These are phyloP conservation scores for Cactoblastis cactorum DNA, from an alignment of 2,888 invertebrate species.

Conservation along the genomic window DNA sequence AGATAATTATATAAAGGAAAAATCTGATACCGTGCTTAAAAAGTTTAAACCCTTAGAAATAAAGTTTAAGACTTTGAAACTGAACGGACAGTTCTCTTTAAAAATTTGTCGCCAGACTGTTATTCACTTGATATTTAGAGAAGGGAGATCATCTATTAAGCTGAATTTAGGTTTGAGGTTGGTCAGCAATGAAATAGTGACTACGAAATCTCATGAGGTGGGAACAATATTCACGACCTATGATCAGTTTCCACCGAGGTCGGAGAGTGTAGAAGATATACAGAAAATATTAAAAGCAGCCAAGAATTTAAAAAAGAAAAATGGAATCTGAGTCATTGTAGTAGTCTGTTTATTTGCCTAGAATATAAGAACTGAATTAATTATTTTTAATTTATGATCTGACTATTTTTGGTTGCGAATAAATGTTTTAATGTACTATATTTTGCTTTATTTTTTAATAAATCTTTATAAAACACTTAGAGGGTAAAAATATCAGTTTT, in stretches of 20 bases:
- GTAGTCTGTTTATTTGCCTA: too few species aligned
- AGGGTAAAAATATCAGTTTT: too few species aligned
- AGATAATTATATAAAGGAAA: conserved; percentile 38
- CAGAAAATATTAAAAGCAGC: conserved; percentile 24
- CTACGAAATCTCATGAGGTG: conserved; percentile 35
- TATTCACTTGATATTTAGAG: conserved; percentile 41
- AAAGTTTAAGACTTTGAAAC: conserved; percentile 41
- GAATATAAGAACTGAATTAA: too few species aligned
- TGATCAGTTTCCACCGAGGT: conserved; percentile 27
- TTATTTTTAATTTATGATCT: too few species aligned
- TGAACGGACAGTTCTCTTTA: conserved; percentile 50
- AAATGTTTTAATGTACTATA: too few species aligned
- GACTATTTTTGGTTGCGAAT: too few species aligned
- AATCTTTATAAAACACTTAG: too few species aligned
- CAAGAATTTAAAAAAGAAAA: conserved; percentile 18
- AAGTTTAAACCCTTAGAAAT: conserved; percentile 46
- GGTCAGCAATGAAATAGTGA: conserved; percentile 57
- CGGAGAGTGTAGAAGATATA: conserved; percentile 30
- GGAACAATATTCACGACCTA: conserved; percentile 37
- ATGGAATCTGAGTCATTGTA: too few species aligned
- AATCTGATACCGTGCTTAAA: conserved; percentile 30
- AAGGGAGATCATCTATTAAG: conserved; percentile 33
- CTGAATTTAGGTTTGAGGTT: conserved; percentile 54
- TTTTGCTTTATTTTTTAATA: too few species aligned
- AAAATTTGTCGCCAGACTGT: conserved; percentile 45